Evolutionary conservation across 2,888 invertebrate species (phyloP).

Genomic region (Conops quadrifasciatus): DNA sequence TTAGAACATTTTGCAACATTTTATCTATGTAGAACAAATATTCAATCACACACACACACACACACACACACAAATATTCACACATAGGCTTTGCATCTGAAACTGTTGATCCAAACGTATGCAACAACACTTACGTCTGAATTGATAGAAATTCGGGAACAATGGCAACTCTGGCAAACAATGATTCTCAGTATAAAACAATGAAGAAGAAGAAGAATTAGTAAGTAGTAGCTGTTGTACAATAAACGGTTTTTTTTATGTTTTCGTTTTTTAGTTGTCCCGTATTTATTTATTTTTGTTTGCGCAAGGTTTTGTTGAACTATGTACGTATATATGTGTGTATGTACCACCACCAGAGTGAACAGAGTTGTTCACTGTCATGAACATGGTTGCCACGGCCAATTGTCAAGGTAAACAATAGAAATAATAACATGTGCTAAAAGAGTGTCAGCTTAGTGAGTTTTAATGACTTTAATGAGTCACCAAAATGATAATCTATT

Average conservation of each 20-base stretch:
- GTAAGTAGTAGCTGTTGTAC: neutral
- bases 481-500: too few relatives aligned
- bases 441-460: constrained; percentile 1
- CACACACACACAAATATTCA: neutral
- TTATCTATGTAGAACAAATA: neutral
- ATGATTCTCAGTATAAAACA: neutral
- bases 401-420: constrained; percentile 27
- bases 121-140: neutral
- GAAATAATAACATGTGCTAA: constrained; percentile 14
- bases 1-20: neutral
- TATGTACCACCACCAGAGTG: neutral
- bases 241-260: neutral
- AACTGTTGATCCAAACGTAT: constrained; percentile 13
- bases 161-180: constrained; percentile 18
- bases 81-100: too few relatives aligned
- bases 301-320: neutral
- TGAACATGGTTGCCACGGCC: constrained; percentile 17
- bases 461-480: too few relatives aligned
- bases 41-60: constrained; percentile 1
- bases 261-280: neutral
- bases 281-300: neutral
- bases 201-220: neutral
- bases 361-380: constrained; percentile 31
- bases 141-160: neutral
- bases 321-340: too few relatives aligned